Evolutionary conservation across 2,113 vertebrate species (phyloP).

Genomic region (Prunella himalayana): DNA sequence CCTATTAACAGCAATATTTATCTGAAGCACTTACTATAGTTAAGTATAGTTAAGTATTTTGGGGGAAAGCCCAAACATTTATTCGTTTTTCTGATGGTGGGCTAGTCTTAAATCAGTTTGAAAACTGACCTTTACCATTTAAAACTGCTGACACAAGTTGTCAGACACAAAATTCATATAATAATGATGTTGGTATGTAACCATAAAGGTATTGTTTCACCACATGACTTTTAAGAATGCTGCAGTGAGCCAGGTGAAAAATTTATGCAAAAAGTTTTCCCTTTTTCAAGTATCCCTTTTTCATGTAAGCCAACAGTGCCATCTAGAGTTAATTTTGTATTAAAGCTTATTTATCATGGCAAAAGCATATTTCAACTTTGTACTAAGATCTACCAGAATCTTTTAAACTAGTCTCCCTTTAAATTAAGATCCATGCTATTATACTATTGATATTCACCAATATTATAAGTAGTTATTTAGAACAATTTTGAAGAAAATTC

Average conservation of each 20-base stretch:
- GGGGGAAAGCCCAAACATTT: not conserved
- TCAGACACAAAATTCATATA: not conserved
- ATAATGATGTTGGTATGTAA: not conserved
- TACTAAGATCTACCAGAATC: not conserved
- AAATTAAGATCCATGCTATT: not conserved
- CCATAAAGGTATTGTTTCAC: not conserved
- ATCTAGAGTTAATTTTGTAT: conserved; percentile 49
- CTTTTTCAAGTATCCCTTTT: not conserved
- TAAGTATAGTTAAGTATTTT: not conserved
- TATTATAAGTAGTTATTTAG: not conserved
- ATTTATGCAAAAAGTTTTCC: not conserved
- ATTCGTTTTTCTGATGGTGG: not conserved
- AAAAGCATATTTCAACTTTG: not conserved
- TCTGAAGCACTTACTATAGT: not conserved
- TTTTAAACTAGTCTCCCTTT: not conserved
- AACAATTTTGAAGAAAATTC: not conserved
- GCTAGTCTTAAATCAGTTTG: not conserved
- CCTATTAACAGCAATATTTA: not conserved
- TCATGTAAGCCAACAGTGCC: conserved; percentile 57
- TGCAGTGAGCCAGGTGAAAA: not conserved
- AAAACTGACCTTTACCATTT: not conserved
- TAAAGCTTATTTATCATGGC: not conserved
- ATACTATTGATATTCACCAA: not conserved
- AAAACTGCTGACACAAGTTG: not conserved
- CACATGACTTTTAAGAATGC: not conserved